Base-by-base conservation (phyloP, 2,113 vertebrate species). In the Chelonoidis abingdonii region DNA sequence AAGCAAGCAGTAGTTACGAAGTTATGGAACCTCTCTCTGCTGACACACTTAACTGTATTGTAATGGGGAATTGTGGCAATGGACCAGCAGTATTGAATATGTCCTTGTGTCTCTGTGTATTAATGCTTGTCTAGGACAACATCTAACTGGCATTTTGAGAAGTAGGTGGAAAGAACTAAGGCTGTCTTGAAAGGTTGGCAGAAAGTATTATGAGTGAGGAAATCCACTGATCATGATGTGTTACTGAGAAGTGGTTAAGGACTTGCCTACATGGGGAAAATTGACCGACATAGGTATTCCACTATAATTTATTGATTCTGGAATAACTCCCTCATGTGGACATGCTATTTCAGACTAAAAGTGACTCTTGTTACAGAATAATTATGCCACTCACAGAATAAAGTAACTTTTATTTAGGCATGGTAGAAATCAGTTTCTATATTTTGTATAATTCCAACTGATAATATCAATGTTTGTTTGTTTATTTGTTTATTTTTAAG, bases 1-100 rank as follows among this genome's bases (percentile, higher is more conserved):
- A 44, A 92, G 89, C 90, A 94, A 96, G 89, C 88, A 95, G 92
- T 93, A 94, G 85, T 96, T 94, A 94, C 96, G 87, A 96, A 94
- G 84, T 93, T 83, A 65, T 84, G 82, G 75, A 84, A 50, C 88
- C 79, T 91, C 62, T 96, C 89, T 96, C 92, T 76, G 35, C n/a
- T 93, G 86, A 88, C 81, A 85, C 13, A 69, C 62, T 13, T 94
- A 89, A 85, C 93, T 92, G 93, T 86, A 81, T 86, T 69, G 80
- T 92, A 84, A 89, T 87, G 47, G 87, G 93, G 95, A 97, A 94
- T 38, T 84, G 94, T 92, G 76, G 57, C 89, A 95, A 62, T 95
- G 91, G 84, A 90, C 88, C 93, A 5, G 90, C 94, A 90, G 80
- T 96, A 44, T 78, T 97, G 94, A 86, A 94, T 8, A 35, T 95